A percentile compares a stretch with the other conserved stretches of the same genome.
Evolutionary conservation across 2,888 invertebrate genomes (phyloP).

Genomic region (Andrena haemorrhoa): DNA sequence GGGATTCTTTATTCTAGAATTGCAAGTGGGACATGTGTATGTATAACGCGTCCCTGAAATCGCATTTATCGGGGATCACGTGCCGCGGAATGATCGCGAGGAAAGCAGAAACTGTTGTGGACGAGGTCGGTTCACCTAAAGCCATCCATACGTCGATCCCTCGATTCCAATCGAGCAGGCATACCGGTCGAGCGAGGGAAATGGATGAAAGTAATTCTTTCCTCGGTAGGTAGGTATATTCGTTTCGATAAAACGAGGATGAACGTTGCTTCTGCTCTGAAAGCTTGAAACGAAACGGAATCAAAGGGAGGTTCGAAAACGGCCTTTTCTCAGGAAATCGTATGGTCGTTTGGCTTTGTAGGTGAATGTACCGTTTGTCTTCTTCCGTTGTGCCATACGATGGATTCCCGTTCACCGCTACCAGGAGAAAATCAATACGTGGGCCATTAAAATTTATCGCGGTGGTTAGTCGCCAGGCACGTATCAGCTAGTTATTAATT

Average conservation of each 20-base stretch:
- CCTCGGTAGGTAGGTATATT: neutral
- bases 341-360: constrained; percentile 49
- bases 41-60: neutral
- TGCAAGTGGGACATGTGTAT: no score
- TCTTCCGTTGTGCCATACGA: constrained; percentile 38
- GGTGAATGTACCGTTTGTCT: constrained; percentile 60
- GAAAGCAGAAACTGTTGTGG: constrained; percentile 24
- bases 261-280: neutral
- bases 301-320: constrained; percentile 15
- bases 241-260: neutral
- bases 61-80: neutral
- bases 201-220: constrained; percentile 2
- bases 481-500: constrained; percentile 36
- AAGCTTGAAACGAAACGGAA: constrained; percentile 4
- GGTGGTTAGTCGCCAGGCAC: constrained; percentile 5
- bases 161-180: constrained; percentile 30
- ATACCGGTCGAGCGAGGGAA: constrained; percentile 14
- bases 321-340: constrained; percentile 27
- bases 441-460: constrained; percentile 35
- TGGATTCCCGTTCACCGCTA: constrained; percentile 27
- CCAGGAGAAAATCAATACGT: constrained; percentile 46
- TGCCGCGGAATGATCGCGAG: neutral
- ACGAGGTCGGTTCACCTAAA: constrained; percentile 47
- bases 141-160: constrained; percentile 39
- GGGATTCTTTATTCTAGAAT: neutral